These are phyloP conservation scores for Drosophila anceps DNA, from an alignment of 2,888 invertebrate genomes.

Conservation along the genomic window DNA sequence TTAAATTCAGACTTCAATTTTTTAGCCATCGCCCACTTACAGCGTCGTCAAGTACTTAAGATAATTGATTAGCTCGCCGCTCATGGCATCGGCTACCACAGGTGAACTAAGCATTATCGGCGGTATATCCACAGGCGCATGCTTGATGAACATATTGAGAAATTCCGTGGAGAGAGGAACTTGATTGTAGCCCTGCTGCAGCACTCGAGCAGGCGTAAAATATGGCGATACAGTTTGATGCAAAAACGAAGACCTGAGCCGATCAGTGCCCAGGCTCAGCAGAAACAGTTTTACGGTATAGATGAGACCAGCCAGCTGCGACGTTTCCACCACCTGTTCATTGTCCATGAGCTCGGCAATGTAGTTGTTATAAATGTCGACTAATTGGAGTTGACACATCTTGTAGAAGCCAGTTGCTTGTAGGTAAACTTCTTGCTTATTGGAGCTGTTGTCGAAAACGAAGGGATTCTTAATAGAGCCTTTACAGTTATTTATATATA, in stretches of 20 bases:
- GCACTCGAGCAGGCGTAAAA: slow-evolving; percentile 69
- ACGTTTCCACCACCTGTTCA: slow-evolving; percentile 46
- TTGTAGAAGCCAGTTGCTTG: slow-evolving; percentile 85
- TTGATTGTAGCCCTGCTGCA: slow-evolving; percentile 74
- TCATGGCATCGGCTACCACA: slow-evolving; percentile 83
- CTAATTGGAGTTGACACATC: slow-evolving; percentile 83
- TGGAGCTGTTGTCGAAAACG: slow-evolving; percentile 66
- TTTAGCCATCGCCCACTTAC: slow-evolving; percentile 62
- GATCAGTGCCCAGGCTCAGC: slow-evolving; percentile 80
- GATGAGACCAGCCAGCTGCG: slow-evolving; percentile 80
- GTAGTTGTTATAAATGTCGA: slow-evolving; percentile 82
- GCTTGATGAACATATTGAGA: slow-evolving; percentile 83
- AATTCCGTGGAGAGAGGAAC: slow-evolving; percentile 82
- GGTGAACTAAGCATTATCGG: slow-evolving; percentile 83
- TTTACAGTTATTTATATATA: not conserved
- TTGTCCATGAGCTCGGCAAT: slow-evolving; percentile 68
- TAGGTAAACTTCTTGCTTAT: slow-evolving; percentile 83
- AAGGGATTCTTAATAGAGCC: not conserved
- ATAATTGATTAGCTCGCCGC: slow-evolving; percentile 82
- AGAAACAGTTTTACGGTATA: slow-evolving; percentile 83
- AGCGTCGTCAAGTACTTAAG: slow-evolving; percentile 73
- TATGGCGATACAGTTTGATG: slow-evolving; percentile 79
- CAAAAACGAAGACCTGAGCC: slow-evolving; percentile 78
- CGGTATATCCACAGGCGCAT: slow-evolving; percentile 81
- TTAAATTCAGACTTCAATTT: not conserved